Evolutionary conservation across 92 coral and sea anemone species (phyloP).

Genomic region (Bergia sp.): DNA sequence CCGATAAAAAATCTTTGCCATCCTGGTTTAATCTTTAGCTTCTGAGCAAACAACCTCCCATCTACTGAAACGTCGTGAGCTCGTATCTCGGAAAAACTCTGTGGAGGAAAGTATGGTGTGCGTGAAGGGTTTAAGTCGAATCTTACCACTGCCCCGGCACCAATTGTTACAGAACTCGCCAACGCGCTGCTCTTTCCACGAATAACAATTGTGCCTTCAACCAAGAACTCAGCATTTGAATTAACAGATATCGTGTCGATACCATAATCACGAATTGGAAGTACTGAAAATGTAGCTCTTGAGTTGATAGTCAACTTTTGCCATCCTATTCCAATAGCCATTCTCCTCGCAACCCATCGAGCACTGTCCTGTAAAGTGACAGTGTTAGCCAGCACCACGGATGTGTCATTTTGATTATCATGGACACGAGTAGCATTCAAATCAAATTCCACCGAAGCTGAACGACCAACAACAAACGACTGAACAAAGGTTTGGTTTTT

Average conservation of each 20-base stretch:
- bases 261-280: conserved; percentile 32
- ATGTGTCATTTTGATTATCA: conserved; percentile 23
- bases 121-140: conserved; percentile 27
- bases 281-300: conserved; percentile 8
- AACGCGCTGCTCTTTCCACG: conserved; percentile 28
- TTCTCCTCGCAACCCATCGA: conserved; percentile 24
- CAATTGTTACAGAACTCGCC: conserved; percentile 14
- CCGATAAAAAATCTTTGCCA: conserved; percentile 76
- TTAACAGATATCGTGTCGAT: conserved; percentile 29
- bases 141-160: conserved; percentile 16
- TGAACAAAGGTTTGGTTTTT: conserved; percentile 12
- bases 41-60: conserved; percentile 65
- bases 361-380: conserved; percentile 30
- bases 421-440: conserved; percentile 31
- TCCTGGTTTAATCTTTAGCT: conserved; percentile 77
- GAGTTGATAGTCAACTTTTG: conserved; percentile 20
- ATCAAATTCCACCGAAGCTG: conserved; percentile 42
- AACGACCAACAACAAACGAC: conserved; percentile 28
- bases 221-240: neutral
- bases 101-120: conserved; percentile 16
- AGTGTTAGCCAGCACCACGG: conserved; percentile 3
- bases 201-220: conserved; percentile 36
- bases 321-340: conserved; percentile 30
- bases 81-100: conserved; percentile 24
- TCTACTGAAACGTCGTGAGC: conserved; percentile 61